A percentile compares a stretch with the other conserved stretches of the same genome.
Evolutionary conservation across 2,888 invertebrate species (phyloP).

Genomic region (Luperina testacea): DNA sequence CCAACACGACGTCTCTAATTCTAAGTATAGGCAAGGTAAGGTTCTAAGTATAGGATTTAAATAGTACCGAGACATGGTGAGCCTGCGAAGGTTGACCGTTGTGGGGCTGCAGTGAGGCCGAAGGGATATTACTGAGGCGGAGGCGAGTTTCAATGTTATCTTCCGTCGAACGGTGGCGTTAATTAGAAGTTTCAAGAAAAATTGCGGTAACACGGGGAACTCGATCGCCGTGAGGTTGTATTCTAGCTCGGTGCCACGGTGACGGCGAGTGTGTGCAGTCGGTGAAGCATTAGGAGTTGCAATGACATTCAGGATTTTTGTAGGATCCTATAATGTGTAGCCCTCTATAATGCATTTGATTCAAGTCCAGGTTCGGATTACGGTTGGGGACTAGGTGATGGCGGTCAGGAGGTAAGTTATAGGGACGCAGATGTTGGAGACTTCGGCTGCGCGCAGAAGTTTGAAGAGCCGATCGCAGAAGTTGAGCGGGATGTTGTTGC

Average conservation of each 20-base stretch:
- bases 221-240: slow-evolving; percentile 78
- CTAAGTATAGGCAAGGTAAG: slow-evolving; percentile 83
- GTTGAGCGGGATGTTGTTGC: slow-evolving; percentile 84
- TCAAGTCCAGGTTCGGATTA: slow-evolving; percentile 73
- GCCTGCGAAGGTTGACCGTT: slow-evolving; percentile 85
- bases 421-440: slow-evolving; percentile 84
- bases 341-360: slow-evolving; percentile 73
- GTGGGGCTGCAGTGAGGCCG: slow-evolving; percentile 87
- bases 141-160: slow-evolving; percentile 80
- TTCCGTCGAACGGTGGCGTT: slow-evolving; percentile 81
- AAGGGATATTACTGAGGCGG: slow-evolving; percentile 82
- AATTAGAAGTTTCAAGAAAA: slow-evolving; percentile 82
- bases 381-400: slow-evolving; percentile 83
- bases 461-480: slow-evolving; percentile 86
- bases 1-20: slow-evolving; percentile 77
- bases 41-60: slow-evolving; percentile 89
- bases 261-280: slow-evolving; percentile 85
- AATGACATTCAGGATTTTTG: slow-evolving; percentile 78
- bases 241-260: slow-evolving; percentile 80
- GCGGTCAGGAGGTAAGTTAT: slow-evolving; percentile 83
- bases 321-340: slow-evolving; percentile 80
- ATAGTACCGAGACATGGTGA: slow-evolving; percentile 89
- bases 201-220: slow-evolving; percentile 81
- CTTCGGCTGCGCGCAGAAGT: slow-evolving; percentile 85
- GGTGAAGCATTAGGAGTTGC: slow-evolving; percentile 82